Evolutionary conservation across 2,888 invertebrate species (phyloP).

Genomic region (Lithodes maja): DNA sequence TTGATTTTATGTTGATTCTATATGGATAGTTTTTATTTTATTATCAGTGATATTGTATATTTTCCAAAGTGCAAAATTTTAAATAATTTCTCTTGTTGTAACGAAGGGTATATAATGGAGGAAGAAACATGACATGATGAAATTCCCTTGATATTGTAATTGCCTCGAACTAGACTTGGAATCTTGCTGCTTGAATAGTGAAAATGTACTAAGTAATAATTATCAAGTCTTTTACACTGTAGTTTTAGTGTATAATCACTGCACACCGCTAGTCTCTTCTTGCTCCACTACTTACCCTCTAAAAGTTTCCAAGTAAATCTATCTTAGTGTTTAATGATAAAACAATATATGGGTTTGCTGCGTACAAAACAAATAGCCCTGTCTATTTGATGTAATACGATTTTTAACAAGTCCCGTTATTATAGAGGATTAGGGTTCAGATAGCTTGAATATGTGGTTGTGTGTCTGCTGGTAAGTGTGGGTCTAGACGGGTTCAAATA

Average conservation of each 20-base stretch:
- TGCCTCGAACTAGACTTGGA: constrained; percentile 1
- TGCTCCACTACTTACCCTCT: constrained; percentile 39
- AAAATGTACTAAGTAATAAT: constrained; percentile 10
- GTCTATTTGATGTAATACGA: constrained; percentile 67
- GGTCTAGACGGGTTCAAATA: neutral
- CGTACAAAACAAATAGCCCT: constrained; percentile 66
- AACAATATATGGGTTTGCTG: constrained; percentile 66
- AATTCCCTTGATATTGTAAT: constrained; percentile 8
- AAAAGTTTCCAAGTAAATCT: constrained; percentile 61
- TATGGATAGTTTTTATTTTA: constrained; percentile 56
- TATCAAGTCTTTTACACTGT: constrained; percentile 12
- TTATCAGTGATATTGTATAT: constrained; percentile 65
- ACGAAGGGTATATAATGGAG: constrained; percentile 53
- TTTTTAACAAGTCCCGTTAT: constrained; percentile 65
- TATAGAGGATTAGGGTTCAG: constrained; percentile 68
- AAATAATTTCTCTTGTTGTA: constrained; percentile 53
- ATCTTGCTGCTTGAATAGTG: constrained; percentile 4
- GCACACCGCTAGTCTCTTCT: constrained; percentile 20
- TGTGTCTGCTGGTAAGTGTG: constrained; percentile 45
- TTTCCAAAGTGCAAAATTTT: constrained; percentile 66
- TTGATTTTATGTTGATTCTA: constrained; percentile 56
- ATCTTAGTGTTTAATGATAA: constrained; percentile 63
- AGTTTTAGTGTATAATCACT: constrained; percentile 13
- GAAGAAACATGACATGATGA: constrained; percentile 31
- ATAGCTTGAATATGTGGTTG: constrained; percentile 62